phyloP scores from a whole-genome alignment of 2,113 vertebrate species.

The Gila orcuttii region DNA sequence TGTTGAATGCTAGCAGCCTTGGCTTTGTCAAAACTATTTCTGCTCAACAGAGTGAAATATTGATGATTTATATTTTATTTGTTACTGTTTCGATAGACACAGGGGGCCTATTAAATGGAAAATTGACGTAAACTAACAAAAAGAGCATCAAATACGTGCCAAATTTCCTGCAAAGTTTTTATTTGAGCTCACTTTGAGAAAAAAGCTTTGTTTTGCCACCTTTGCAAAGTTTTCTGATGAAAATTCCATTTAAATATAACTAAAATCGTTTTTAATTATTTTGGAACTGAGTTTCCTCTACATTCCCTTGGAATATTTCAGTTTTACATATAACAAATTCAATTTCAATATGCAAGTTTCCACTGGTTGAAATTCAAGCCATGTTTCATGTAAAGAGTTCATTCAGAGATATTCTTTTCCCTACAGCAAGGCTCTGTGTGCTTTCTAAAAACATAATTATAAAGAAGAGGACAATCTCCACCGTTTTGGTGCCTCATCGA shows the following conservation, averaged over 20 bases:
- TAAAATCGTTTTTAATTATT: constrained; percentile 1
- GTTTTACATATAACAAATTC: not conserved
- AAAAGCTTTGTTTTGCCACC: not conserved
- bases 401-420: not conserved
- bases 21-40: constrained; percentile 30
- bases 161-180: not conserved
- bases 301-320: not conserved
- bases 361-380: constrained; percentile 18
- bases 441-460: constrained; percentile 31
- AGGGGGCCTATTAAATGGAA: not conserved
- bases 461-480: not conserved
- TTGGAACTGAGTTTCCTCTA: not conserved
- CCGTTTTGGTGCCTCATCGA: not conserved
- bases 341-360: constrained; percentile 13
- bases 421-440: constrained; percentile 12
- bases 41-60: constrained; percentile 12
- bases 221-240: not conserved
- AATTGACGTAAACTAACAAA: not conserved
- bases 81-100: not conserved
- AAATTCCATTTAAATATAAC: not conserved
- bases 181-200: not conserved
- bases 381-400: constrained; percentile 3
- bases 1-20: not conserved
- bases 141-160: not conserved
- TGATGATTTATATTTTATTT: constrained; percentile 24